phyloP scores from a whole-genome alignment of 2,113 vertebrate genomes.

The Mesitornis unicolor region DNA sequence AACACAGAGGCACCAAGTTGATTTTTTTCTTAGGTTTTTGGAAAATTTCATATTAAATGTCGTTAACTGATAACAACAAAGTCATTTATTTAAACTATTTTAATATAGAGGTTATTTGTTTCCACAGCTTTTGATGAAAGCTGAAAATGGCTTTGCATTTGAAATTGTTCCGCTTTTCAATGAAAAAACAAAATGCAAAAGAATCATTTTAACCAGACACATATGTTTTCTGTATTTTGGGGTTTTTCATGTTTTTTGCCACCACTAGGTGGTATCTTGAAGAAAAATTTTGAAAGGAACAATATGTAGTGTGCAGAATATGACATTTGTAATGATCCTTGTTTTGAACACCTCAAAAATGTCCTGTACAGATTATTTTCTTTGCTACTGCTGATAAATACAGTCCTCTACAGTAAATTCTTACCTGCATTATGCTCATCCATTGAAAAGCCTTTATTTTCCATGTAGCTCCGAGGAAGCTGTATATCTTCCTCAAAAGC shows the following conservation, averaged over 20 bases:
- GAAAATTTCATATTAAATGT: not conserved
- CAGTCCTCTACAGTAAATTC: not conserved
- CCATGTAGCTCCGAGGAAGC: conserved; percentile 92
- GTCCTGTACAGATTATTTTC: not conserved
- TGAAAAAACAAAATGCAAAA: not conserved
- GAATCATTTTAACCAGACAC: not conserved
- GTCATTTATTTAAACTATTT: not conserved
- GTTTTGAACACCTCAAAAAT: not conserved
- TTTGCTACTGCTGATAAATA: not conserved
- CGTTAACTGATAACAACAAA: not conserved
- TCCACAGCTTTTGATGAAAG: no score
- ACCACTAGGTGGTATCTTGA: not conserved
- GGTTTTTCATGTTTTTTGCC: not conserved
- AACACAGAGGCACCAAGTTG: accelerated
- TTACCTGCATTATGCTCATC: conserved; percentile 92
- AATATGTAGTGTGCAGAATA: not conserved
- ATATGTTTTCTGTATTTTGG: not conserved
- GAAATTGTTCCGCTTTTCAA: not conserved
- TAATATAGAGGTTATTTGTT: not conserved
- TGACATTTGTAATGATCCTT: not conserved
- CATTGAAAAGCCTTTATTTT: conserved; percentile 94
- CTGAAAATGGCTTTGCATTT: not conserved
- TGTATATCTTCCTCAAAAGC: conserved; percentile 94
- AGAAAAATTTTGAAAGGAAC: not conserved
- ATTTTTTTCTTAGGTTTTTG: not conserved